Conservation (phyloP, 2,888 invertebrate genomes). For the Synergus itoensis region DNA sequence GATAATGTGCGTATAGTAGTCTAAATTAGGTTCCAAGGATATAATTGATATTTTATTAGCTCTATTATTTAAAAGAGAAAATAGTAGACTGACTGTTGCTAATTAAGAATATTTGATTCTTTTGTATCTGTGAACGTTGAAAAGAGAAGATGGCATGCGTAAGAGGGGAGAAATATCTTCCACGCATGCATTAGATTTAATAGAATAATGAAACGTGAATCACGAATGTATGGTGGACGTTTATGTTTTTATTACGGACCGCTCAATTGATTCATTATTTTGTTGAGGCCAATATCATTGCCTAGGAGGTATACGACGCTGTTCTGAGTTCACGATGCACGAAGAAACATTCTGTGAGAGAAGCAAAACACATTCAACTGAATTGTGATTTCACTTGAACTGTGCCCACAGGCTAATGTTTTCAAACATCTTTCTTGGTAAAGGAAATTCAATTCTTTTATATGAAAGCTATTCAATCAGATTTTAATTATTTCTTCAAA, state of each 20-base stretch:
- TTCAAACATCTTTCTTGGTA: conserved; percentile 40
- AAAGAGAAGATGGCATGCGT: conserved; percentile 33
- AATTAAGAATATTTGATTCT: conserved; percentile 1
- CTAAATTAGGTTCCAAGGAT: too few species aligned
- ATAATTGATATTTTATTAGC: background rate
- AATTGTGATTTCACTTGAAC: too few species aligned
- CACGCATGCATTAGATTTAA: conserved; percentile 69
- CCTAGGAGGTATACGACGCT: conserved; percentile 51
- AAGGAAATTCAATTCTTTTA: background rate
- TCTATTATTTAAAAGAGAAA: background rate
- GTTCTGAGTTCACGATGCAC: conserved; percentile 18
- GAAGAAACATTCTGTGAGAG: conserved; percentile 40
- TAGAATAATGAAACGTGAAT: conserved; percentile 74
- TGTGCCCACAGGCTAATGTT: conserved; percentile 38
- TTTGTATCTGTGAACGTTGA: conserved; percentile 20
- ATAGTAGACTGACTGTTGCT: background rate
- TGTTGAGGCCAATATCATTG: conserved; percentile 75
- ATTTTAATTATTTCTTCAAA: background rate
- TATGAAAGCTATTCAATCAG: background rate
- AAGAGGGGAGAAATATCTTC: conserved; percentile 49
- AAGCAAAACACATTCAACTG: conserved; percentile 37
- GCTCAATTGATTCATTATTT: conserved; percentile 75
- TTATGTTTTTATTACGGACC: conserved; percentile 72
- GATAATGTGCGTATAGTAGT: background rate
- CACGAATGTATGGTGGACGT: conserved; percentile 71